Conservation (phyloP, 2,797 vertebrate genomes). For the Cuculus canorus region DNA sequence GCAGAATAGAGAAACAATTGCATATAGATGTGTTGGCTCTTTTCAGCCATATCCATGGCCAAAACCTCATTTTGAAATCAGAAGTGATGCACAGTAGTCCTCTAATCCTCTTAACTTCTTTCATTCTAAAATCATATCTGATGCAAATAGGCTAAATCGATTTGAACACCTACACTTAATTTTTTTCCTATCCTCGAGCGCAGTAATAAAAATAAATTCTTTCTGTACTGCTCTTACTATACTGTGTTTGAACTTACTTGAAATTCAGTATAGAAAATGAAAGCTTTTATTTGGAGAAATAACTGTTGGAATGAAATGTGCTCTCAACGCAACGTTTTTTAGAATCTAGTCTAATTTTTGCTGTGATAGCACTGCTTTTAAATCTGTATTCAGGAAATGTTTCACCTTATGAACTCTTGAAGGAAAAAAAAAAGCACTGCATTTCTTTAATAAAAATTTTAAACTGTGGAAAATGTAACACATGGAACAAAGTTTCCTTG, state of each 20-base stretch:
- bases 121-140: not conserved
- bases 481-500: not conserved
- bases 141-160: conserved; percentile 17
- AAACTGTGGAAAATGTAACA: not conserved
- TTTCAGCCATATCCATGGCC: not conserved
- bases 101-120: conserved; percentile 39
- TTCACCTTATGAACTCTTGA: not conserved
- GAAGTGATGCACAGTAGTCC: not conserved
- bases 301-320: not conserved
- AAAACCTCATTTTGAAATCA: not conserved
- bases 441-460: not conserved
- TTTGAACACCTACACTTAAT: conserved; percentile 8
- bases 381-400: not conserved
- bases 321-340: not conserved
- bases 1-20: not conserved
- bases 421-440: not conserved
- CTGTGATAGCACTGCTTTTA: not conserved
- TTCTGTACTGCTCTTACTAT: not conserved
- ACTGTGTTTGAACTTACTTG: not conserved
- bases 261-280: not conserved
- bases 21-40: not conserved
- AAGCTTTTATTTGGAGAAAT: not conserved
- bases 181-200: not conserved
- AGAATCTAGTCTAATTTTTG: not conserved
- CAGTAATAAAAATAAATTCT: not conserved